These are phyloP conservation scores for Artibeus lituratus DNA, from an alignment of 2,797 vertebrate species.

Conservation along the genomic window DNA sequence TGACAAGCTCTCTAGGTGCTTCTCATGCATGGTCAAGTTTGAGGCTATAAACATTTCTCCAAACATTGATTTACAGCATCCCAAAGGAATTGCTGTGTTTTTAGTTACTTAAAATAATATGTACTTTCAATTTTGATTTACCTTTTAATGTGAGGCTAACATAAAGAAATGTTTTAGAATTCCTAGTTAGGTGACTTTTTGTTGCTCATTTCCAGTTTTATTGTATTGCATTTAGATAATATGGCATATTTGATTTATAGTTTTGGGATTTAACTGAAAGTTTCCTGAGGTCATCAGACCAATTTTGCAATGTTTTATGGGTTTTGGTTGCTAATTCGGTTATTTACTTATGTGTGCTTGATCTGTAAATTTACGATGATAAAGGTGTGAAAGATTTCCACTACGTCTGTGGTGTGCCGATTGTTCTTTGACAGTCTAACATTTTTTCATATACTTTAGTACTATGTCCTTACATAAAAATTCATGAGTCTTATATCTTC, in stretches of 20 bases:
- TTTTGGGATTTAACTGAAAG: constrained; percentile 15
- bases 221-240: not conserved
- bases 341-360: not conserved
- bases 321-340: not conserved
- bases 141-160: not conserved
- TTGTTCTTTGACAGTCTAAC: not conserved
- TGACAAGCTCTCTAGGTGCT: not conserved
- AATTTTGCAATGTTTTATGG: not conserved
- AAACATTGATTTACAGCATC: not conserved
- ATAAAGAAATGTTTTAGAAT: not conserved
- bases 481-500: not conserved
- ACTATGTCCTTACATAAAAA: not conserved
- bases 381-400: not conserved
- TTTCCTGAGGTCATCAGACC: not conserved
- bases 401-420: not conserved
- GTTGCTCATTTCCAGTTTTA: not conserved
- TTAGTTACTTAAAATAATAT: not conserved
- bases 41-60: not conserved
- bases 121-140: not conserved
- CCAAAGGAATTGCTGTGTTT: not conserved
- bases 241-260: not conserved
- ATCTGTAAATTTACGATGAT: not conserved
- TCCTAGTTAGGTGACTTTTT: not conserved
- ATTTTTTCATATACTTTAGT: not conserved
- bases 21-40: not conserved